phyloP scores from a whole-genome alignment of 2,113 vertebrate species.

The Solea senegalensis region DNA sequence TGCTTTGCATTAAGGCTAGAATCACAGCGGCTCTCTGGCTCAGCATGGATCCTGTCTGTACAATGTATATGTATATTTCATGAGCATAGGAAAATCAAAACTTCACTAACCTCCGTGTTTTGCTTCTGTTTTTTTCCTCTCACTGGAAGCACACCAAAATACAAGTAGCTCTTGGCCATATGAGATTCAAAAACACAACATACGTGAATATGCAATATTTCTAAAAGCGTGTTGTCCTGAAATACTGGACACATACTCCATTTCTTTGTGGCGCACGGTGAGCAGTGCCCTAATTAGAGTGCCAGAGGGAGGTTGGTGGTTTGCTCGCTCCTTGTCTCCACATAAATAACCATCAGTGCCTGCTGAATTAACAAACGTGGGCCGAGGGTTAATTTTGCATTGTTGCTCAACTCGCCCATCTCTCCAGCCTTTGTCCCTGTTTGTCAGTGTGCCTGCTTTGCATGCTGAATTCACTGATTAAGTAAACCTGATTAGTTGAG shows the following conservation, averaged over 20 bases:
- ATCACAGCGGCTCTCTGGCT: conserved; percentile 15
- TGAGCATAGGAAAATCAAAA: conserved; percentile 40
- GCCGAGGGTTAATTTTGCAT: conserved; percentile 49
- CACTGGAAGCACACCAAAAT: conserved; percentile 1
- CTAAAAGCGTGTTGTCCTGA: conserved; percentile 19
- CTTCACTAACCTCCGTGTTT: conserved; percentile 7
- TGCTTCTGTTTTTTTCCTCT: not conserved
- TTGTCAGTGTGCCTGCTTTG: conserved; percentile 47
- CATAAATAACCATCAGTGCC: conserved; percentile 50
- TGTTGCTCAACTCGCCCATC: conserved; percentile 18
- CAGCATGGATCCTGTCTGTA: conserved; percentile 17
- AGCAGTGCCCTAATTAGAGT: conserved; percentile 32
- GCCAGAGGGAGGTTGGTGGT: conserved; percentile 1
- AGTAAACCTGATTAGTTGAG: conserved; percentile 65
- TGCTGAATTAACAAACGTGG: conserved; percentile 65
- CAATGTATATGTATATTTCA: conserved; percentile 49
- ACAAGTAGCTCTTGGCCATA: conserved; percentile 5
- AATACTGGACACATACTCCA: conserved; percentile 15
- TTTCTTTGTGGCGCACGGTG: conserved; percentile 25
- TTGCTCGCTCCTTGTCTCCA: conserved; percentile 43
- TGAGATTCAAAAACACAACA: conserved; percentile 25
- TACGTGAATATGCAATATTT: conserved; percentile 33
- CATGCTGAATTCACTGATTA: conserved; percentile 58
- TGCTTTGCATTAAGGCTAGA: conserved; percentile 29
- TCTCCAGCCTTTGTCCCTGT: conserved; percentile 1